Conservation (phyloP, 2,888 invertebrate genomes). For the Mythimna vitellina region DNA sequence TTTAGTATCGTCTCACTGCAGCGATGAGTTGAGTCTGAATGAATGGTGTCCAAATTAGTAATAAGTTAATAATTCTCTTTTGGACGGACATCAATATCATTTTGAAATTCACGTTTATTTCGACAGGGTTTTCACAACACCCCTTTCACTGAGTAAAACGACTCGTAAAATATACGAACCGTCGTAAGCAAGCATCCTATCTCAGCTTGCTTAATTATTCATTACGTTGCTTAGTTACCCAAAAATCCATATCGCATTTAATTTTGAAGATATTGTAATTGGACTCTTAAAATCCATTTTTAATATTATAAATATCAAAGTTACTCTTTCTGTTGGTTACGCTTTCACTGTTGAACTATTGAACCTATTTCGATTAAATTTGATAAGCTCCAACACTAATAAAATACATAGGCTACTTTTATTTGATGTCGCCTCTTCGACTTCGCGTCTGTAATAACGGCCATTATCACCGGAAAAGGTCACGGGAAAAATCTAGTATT, state of each 20-base stretch:
- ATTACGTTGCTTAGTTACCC: conserved; percentile 30
- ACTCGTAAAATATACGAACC: conserved; percentile 20
- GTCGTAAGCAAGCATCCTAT: conserved; percentile 1
- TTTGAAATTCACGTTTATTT: conserved; percentile 26
- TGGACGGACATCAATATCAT: conserved; percentile 19
- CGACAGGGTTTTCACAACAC: neutral
- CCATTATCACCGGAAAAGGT: too few relatives aligned
- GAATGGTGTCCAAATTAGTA: conserved; percentile 44
- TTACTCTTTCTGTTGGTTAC: too few relatives aligned
- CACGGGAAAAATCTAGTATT: neutral
- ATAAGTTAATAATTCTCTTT: conserved; percentile 26
- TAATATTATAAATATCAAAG: too few relatives aligned
- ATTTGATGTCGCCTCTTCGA: too few relatives aligned
- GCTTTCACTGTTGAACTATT: too few relatives aligned
- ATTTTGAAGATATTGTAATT: conserved; percentile 8
- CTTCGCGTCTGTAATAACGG: too few relatives aligned
- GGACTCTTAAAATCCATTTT: neutral
- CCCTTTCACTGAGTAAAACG: conserved; percentile 18
- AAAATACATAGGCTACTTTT: too few relatives aligned
- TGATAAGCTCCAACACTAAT: too few relatives aligned
- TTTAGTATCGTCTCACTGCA: conserved; percentile 59
- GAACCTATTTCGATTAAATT: too few relatives aligned
- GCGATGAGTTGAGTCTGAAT: conserved; percentile 32
- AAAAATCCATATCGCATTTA: conserved; percentile 17
- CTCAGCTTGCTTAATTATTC: conserved; percentile 36